Evolutionary conservation across 2,113 vertebrate species (phyloP).

Genomic region (Lathamus discolor): DNA sequence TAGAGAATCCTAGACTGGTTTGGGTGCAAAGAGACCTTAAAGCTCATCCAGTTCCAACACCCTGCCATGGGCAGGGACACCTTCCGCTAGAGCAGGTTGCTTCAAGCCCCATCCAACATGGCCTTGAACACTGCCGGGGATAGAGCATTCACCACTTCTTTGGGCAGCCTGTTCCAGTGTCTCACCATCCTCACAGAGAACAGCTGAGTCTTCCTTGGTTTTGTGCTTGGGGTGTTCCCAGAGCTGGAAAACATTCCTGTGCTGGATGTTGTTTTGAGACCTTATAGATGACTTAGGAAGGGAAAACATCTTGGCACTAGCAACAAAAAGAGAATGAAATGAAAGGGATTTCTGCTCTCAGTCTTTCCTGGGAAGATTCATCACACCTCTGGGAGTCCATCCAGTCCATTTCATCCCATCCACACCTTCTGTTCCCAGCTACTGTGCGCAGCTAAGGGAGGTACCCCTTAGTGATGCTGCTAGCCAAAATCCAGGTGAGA

Average conservation of each 20-base stretch:
- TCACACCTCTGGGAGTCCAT: neutral
- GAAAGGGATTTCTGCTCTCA: neutral
- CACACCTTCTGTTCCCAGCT: neutral
- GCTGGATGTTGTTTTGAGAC: neutral
- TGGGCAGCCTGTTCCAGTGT: neutral
- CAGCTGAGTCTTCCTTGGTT: neutral
- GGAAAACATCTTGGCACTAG: neutral
- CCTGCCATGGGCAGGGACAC: neutral
- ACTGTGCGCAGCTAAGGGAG: neutral
- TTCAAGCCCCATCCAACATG: neutral
- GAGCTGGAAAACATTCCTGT: neutral
- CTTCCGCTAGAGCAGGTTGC: neutral
- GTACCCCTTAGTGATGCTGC: neutral
- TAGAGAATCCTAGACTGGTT: neutral
- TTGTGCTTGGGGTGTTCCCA: neutral
- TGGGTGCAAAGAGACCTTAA: no score
- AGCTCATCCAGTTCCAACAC: neutral
- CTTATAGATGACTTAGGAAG: neutral
- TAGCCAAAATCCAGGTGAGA: neutral
- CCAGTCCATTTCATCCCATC: fast-evolving
- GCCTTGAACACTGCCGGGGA: neutral
- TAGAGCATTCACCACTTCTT: neutral
- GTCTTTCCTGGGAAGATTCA: neutral
- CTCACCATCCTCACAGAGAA: neutral
- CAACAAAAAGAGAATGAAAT: neutral